Evolutionary conservation across 1,140 invertebrate genomes (phyloP).

Genomic region (Mycetomoellerius zeteki): DNA sequence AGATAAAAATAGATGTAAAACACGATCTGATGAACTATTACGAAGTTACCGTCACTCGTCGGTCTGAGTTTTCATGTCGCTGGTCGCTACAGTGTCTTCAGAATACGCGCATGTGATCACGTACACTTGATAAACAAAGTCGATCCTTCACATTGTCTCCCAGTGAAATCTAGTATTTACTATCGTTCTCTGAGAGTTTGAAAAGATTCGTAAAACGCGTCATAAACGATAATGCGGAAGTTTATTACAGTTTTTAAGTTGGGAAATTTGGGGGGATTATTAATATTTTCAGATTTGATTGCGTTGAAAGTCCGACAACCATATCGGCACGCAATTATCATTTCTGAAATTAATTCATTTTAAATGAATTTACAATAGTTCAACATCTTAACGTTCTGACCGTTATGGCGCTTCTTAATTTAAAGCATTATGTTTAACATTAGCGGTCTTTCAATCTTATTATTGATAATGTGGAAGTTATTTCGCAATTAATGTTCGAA

Average conservation of each 20-base stretch:
- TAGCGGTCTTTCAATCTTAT: no score
- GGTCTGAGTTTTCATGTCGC: not conserved
- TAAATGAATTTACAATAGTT: no score
- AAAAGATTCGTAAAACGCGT: conserved; percentile 1
- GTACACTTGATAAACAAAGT: conserved; percentile 47
- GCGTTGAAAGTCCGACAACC: no score
- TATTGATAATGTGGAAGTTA: conserved; percentile 8
- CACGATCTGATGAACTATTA: conserved; percentile 39
- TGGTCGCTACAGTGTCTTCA: not conserved
- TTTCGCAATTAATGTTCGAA: not conserved
- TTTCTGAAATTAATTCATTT: no score
- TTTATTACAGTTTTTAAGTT: no score
- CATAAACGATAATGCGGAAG: conserved; percentile 15
- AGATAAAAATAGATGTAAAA: conserved; percentile 48
- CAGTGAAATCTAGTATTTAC: not conserved
- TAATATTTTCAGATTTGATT: no score
- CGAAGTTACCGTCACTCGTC: conserved; percentile 21
- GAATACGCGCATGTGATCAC: conserved; percentile 12
- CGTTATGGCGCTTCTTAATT: no score
- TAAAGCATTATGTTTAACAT: no score
- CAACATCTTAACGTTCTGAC: no score
- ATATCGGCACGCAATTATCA: no score
- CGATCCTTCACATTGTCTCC: not conserved
- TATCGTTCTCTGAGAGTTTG: not conserved
- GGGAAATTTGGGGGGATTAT: no score